Evolutionary conservation across 2,113 vertebrate genomes (phyloP), one percentile per base, ranked within the genome.

Genomic region (Aptenodytes patagonicus): DNA sequence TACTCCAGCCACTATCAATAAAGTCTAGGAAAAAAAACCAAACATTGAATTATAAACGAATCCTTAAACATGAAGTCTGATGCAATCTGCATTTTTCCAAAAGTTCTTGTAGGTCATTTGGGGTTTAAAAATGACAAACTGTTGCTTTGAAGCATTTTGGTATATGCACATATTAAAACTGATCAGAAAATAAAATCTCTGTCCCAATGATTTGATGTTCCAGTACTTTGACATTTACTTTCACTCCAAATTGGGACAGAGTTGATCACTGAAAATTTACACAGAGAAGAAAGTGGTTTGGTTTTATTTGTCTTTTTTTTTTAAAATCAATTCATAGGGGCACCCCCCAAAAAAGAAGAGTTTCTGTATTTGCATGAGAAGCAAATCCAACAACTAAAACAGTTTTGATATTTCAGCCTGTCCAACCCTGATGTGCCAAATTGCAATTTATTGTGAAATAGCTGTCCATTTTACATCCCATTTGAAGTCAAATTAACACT

Each of bases 401-500:
- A 1, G 0, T 66, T 83, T 66, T 80, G 25, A 49, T 88, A 76
- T 85, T 83, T 93, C 19, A 82, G 11, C 11, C 13, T 84, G 32
- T 78, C 60, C 38, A 83, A 79, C 14, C 72, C 31, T 89, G 21
- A 86, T 42, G 32, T 92, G 68, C 29, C 54, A 94, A 92, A 92
- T 29, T 89, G 13, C 28, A 72, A 73, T 77, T 86, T 68, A 61
- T 88, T 95, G 36, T 70, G 64, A 84, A 91, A 89, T 75, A 95
- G 49, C 60, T 70, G 51, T 62, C 75, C 42, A 77, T 92, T 94
- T 86, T n/a, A 36, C 36, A 73, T 70, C 19, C 13, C 40, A 61
- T 91, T 72, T 96, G n/a, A 94, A 90, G 84, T 54, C 21, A 91
- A 80, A 83, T 76, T 89, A 79, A 77, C 79, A 77, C 54, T 94